Evolutionary conservation across 2,797 vertebrate genomes (phyloP).

Genomic region (Netta rufina): DNA sequence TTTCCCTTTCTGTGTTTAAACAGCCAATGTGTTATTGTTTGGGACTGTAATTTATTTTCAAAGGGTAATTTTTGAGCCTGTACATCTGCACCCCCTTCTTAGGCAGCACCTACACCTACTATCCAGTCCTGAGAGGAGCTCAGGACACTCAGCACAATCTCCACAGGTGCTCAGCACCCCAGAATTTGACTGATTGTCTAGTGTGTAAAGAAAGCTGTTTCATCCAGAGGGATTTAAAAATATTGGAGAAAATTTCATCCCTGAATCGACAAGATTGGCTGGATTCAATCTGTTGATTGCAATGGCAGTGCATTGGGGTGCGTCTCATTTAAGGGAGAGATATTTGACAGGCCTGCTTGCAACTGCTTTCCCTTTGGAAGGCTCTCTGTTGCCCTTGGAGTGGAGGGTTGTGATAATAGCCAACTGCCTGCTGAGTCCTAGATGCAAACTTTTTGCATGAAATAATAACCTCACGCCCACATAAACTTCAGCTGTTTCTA

Average conservation of each 20-base stretch:
- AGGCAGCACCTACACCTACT: background rate
- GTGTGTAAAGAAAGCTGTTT: background rate
- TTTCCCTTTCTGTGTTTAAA: constrained; percentile 4
- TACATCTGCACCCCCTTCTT: fast-evolving
- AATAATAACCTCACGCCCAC: constrained; percentile 66
- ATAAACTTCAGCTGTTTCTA: constrained; percentile 23
- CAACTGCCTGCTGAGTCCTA: constrained; percentile 31
- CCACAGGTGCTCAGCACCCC: background rate
- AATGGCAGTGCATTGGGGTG: background rate
- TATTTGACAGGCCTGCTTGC: background rate
- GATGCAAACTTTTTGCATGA: constrained; percentile 54
- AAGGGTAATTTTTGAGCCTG: background rate
- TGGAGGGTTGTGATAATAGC: background rate
- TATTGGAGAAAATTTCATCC: background rate
- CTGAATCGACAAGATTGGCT: background rate
- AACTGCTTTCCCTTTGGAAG: constrained; percentile 13
- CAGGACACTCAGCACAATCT: background rate
- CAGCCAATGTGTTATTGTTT: background rate
- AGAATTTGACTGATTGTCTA: background rate
- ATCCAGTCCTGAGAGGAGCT: background rate
- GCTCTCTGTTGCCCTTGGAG: constrained; percentile 60
- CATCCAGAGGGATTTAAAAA: background rate
- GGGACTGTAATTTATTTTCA: background rate
- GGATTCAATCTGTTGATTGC: background rate
- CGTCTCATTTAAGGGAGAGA: background rate